Conservation (phyloP, 2,113 vertebrate species). For the Hiodon alosoides region DNA sequence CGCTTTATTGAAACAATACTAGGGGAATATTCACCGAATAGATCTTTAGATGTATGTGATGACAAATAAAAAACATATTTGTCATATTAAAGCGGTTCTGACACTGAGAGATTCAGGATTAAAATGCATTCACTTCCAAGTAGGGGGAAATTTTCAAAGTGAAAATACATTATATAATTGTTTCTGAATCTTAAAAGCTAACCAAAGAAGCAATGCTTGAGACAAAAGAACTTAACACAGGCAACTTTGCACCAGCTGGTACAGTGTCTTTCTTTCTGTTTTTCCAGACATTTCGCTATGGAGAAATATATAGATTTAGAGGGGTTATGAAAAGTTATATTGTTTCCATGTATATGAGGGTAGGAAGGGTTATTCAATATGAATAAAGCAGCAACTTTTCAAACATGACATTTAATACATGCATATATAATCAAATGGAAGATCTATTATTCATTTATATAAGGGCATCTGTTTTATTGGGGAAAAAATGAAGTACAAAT, state of each 20-base stretch:
- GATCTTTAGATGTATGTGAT: slow-evolving; percentile 26
- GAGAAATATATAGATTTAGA: slow-evolving; percentile 38
- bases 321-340: slow-evolving; percentile 55
- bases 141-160: slow-evolving; percentile 32
- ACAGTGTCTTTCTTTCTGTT: slow-evolving; percentile 32
- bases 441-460: slow-evolving; percentile 91
- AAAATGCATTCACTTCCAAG: slow-evolving; percentile 34
- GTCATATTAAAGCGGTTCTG: slow-evolving; percentile 44
- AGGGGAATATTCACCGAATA: slow-evolving; percentile 23
- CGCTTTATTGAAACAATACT: slow-evolving; percentile 32
- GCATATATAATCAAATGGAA: slow-evolving; percentile 81
- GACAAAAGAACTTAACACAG: slow-evolving; percentile 27
- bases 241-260: slow-evolving; percentile 18
- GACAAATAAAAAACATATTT: slow-evolving; percentile 44
- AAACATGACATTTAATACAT: slow-evolving; percentile 89
- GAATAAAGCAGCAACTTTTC: slow-evolving; percentile 88
- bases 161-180: slow-evolving; percentile 27
- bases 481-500: slow-evolving; percentile 80
- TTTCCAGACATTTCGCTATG: slow-evolving; percentile 36
- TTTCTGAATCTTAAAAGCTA: slow-evolving; percentile 30
- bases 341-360: slow-evolving; percentile 30
- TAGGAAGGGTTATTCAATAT: slow-evolving; percentile 61
- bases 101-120: slow-evolving; percentile 36
- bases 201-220: slow-evolving; percentile 18
- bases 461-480: slow-evolving; percentile 83